Conservation (phyloP, 2,888 invertebrate species). For the Thumatha senex region DNA sequence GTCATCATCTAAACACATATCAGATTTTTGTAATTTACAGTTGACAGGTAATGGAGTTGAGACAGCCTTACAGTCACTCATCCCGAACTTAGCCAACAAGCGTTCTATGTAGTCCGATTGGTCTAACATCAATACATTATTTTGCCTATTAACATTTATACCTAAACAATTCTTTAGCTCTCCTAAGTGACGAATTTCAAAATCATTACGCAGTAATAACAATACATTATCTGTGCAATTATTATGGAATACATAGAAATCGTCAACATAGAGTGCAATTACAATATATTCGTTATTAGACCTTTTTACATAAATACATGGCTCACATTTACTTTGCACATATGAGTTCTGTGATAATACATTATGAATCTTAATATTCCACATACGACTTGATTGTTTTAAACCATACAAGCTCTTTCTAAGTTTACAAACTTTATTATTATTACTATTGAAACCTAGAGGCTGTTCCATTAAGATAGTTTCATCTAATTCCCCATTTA, state of each 20-base stretch:
- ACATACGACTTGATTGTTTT: not conserved
- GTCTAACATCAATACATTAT: not conserved
- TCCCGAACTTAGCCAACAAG: not conserved
- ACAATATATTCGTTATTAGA: not conserved
- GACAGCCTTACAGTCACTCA: not conserved
- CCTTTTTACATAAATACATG: not conserved
- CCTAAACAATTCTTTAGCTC: not conserved
- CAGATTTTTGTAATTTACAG: not conserved
- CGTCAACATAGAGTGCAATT: not conserved
- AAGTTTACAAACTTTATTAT: slow-evolving; percentile 1
- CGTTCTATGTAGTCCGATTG: not conserved
- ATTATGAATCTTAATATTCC: not conserved
- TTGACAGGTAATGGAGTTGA: not conserved
- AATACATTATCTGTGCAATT: not conserved
- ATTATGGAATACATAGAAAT: not conserved
- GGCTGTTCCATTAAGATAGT: slow-evolving; percentile 10
- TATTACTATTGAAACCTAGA: not conserved
- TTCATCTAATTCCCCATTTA: slow-evolving; percentile 1
- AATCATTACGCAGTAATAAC: not conserved
- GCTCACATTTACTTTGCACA: not conserved
- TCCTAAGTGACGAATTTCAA: not conserved
- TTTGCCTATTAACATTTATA: not conserved
- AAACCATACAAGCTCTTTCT: slow-evolving; percentile 2
- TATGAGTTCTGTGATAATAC: not conserved
- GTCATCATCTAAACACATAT: not conserved